Percentiles rank a stretch among this genome's conserved stretches.
Evolutionary conservation across 2,888 invertebrate genomes (phyloP).

Genomic region (Latrodectus elegans): DNA sequence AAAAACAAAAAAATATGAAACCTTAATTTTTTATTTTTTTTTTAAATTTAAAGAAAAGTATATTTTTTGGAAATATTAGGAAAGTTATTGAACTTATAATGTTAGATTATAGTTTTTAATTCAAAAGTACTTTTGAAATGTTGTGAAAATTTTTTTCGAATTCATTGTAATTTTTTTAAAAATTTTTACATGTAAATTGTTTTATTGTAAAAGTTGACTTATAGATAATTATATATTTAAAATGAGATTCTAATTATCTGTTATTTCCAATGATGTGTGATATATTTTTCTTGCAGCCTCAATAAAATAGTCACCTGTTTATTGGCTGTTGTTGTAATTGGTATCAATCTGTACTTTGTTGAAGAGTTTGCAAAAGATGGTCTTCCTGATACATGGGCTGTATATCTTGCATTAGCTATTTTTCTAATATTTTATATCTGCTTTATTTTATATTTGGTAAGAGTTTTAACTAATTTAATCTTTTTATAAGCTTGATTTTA

Average conservation of each 20-base stretch:
- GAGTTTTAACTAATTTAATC: neutral
- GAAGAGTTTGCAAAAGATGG: constrained; percentile 78
- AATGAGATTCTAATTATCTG: neutral
- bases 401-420: constrained; percentile 77
- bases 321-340: constrained; percentile 83
- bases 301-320: constrained; percentile 82
- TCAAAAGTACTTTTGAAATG: neutral
- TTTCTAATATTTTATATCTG: constrained; percentile 82
- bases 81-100: no score
- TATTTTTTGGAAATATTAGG: no score
- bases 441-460: constrained; percentile 84
- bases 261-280: neutral
- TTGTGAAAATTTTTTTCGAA: neutral
- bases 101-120: neutral
- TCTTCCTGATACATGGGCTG: constrained; percentile 76
- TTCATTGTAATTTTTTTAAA: neutral
- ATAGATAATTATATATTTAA: no score
- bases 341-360: constrained; percentile 87
- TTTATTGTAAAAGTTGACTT: neutral
- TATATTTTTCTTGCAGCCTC: constrained; percentile 77
- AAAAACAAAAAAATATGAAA: no score
- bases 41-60: no score
- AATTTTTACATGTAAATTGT: neutral
- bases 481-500: no score
- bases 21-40: no score